Evolutionary conservation across 1,140 invertebrate species (phyloP), one percentile per base, ranked within the genome.

Genomic region (Wasmannia auropunctata): DNA sequence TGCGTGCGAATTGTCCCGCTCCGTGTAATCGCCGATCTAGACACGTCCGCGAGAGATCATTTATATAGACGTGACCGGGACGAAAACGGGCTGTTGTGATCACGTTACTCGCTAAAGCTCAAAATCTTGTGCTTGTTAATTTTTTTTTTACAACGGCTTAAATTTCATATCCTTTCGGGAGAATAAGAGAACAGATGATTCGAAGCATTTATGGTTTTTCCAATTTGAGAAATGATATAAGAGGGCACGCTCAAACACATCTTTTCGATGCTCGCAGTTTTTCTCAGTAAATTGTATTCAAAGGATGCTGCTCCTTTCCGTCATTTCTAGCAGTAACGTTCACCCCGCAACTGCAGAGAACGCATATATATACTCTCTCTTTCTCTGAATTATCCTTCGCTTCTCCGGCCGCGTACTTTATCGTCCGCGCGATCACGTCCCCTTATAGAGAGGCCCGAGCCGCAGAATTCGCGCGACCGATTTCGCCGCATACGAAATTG

Each of bases 1-100:
- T 49, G 37, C 76, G 62, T 28, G 60, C 43, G 62, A 80, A 80
- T n/a, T 80, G 31, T 80, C 43, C 25, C n/a, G 22, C 76, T 69
- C 16, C n/a, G n/a, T n/a, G 63, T 43, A 69, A 69, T 80, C 31
- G 46, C 22, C 3, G 76, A 76, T 60, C 56, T 60, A n/a, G 22
- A 25, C 43, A 54, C 16, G 22, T 28, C 31, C 34, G 37, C 75
- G 6, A 77, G 19, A 77, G 6, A 31, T 16, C 43, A 43, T n/a
- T n/a, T n/a, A n/a, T n/a, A n/a, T n/a, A n/a, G n/a, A n/a, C n/a
- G n/a, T n/a, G n/a, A n/a, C n/a, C n/a, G 43, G 10, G 2, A 8
- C 8, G 6, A 25, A 58, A n/a, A 58, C 34, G 31, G 25, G 4
- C 16, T 51, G 14, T 58, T 7, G 14, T 28, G n/a, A n/a, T 60